These are phyloP conservation scores for Phalacrocorax aristotelis DNA, from an alignment of 2,113 vertebrate species.

Conservation along the genomic window DNA sequence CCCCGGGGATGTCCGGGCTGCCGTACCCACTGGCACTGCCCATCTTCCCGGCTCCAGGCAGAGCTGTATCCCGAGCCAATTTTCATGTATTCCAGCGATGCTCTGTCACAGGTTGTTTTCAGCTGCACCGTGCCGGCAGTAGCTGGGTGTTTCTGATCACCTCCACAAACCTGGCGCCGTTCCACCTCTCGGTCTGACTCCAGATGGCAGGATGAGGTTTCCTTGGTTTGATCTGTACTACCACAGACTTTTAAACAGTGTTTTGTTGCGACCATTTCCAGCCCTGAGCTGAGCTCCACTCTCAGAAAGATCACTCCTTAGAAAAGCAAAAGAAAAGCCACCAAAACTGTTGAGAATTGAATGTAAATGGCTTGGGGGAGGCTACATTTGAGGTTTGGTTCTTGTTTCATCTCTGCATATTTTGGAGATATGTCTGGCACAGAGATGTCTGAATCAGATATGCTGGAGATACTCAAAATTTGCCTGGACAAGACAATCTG, in stretches of 20 bases:
- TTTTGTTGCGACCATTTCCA: not conserved
- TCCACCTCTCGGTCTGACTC: conserved; percentile 36
- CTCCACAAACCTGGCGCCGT: not conserved
- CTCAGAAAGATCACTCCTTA: not conserved
- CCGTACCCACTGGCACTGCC: not conserved
- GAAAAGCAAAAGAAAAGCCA: not conserved
- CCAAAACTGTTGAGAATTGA: not conserved
- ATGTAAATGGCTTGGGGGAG: not conserved
- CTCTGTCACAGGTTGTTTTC: not conserved
- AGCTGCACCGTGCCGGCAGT: not conserved
- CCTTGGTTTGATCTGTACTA: not conserved
- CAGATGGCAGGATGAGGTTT: conserved; percentile 48
- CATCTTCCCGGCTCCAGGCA: conserved; percentile 13
- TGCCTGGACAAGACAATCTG: not conserved
- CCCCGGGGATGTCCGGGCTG: not conserved
- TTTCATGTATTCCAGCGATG: not conserved
- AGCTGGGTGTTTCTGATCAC: conserved; percentile 34
- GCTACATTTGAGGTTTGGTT: not conserved
- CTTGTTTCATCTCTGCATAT: not conserved
- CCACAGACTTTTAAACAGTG: not conserved
- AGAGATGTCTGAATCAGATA: not conserved
- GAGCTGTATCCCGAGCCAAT: not conserved
- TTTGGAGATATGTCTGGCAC: not conserved
- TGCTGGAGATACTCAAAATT: not conserved
- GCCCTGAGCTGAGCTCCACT: not conserved